These are phyloP conservation scores for Macropodus opercularis DNA, from an alignment of 2,797 vertebrate species.

Conservation along the genomic window DNA sequence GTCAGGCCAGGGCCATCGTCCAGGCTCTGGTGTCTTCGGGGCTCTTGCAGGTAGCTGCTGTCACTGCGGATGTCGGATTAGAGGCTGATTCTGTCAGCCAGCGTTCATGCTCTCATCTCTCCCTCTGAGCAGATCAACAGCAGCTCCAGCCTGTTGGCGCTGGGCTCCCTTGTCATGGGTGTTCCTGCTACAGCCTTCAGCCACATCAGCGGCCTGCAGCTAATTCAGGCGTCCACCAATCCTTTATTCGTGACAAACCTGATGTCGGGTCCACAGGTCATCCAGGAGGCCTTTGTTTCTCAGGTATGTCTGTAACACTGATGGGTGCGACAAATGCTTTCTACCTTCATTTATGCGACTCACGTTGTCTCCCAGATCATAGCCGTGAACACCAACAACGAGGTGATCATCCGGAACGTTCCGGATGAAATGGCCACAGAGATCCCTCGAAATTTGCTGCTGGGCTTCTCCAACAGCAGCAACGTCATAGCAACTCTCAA, in stretches of 20 bases:
- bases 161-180: slow-evolving; percentile 75
- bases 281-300: slow-evolving; percentile 65
- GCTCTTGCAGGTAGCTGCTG: slow-evolving; percentile 56
- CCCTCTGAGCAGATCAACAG: slow-evolving; percentile 59
- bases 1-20: slow-evolving; percentile 73
- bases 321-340: too few species aligned
- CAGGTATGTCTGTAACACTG: slow-evolving; percentile 59
- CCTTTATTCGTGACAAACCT: slow-evolving; percentile 52
- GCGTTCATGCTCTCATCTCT: not conserved
- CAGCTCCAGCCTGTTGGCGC: not conserved
- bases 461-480: slow-evolving; percentile 24
- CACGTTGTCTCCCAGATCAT: slow-evolving; percentile 63
- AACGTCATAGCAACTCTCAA: slow-evolving; percentile 54
- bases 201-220: slow-evolving; percentile 25
- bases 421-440: slow-evolving; percentile 66
- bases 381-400: slow-evolving; percentile 32
- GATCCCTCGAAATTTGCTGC: slow-evolving; percentile 70
- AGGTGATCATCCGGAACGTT: slow-evolving; percentile 69
- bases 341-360: too few species aligned
- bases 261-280: slow-evolving; percentile 32
- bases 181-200: slow-evolving; percentile 45
- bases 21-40: slow-evolving; percentile 48
- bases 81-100: not conserved
- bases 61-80: not conserved
- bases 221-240: slow-evolving; percentile 47